phyloP scores from a whole-genome alignment of 1,140 invertebrate species.

The Cataglyphis hispanica region DNA sequence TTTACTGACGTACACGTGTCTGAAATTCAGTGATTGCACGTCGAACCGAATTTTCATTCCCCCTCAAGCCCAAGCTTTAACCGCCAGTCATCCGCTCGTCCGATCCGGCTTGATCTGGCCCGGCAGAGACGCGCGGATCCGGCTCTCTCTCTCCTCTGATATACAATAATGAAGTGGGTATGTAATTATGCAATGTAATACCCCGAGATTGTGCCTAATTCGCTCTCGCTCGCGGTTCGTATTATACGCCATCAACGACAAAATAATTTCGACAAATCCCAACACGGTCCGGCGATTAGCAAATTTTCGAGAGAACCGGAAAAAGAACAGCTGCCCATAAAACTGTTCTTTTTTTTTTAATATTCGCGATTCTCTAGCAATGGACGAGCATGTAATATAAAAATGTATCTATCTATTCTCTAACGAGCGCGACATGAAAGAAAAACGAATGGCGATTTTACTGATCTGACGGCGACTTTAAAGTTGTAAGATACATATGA shows the following conservation, averaged over 20 bases:
- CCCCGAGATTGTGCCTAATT: constrained; percentile 62
- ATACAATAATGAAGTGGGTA: constrained; percentile 63
- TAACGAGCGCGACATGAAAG: constrained; percentile 5
- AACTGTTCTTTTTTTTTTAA: constrained; percentile 14
- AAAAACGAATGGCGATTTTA: constrained; percentile 75
- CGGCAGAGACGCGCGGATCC: constrained; percentile 10
- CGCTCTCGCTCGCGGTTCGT: constrained; percentile 46
- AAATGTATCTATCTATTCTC: neutral
- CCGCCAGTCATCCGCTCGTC: constrained; percentile 49
- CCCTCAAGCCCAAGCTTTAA: constrained; percentile 60
- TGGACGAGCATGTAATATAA: neutral
- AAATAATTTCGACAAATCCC: constrained; percentile 62
- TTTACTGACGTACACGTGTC: constrained; percentile 67
- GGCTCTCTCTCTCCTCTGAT: constrained; percentile 51
- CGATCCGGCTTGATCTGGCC: constrained; percentile 20
- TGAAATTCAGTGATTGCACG: constrained; percentile 71
- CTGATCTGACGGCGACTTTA: constrained; percentile 78
- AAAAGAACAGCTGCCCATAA: constrained; percentile 19
- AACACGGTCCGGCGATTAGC: constrained; percentile 41
- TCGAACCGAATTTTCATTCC: constrained; percentile 68
- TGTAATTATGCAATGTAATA: constrained; percentile 66
- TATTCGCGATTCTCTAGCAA: neutral
- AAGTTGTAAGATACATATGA: constrained; percentile 78
- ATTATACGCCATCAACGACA: constrained; percentile 54
- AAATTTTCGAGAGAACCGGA: constrained; percentile 37